phyloP scores from a whole-genome alignment of 2,113 vertebrate genomes.

The Coptodon bakossiorum region DNA sequence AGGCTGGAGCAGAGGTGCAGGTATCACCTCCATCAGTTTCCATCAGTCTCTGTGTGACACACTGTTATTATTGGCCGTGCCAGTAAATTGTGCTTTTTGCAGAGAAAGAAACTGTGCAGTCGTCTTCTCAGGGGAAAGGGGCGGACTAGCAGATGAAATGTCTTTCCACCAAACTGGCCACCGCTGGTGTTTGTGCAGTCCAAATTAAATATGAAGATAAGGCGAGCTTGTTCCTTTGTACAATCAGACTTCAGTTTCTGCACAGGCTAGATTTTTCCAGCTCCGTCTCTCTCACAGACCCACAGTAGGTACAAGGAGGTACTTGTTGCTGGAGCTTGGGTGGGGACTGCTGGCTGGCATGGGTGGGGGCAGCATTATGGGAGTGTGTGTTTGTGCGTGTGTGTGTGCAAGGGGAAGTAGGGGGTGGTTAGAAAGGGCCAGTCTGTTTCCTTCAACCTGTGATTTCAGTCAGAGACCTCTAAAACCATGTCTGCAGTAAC shows the following conservation, averaged over 20 bases:
- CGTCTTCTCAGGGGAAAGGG: background rate
- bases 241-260: slow-evolving; percentile 45
- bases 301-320: slow-evolving; percentile 50
- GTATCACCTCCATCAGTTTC: background rate
- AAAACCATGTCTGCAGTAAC: background rate
- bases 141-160: background rate
- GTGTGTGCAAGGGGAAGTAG: background rate
- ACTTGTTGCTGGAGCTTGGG: slow-evolving; percentile 41
- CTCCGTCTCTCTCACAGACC: background rate
- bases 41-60: background rate
- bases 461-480: background rate
- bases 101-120: background rate
- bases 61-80: background rate
- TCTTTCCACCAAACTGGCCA: background rate
- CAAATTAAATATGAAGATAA: slow-evolving; percentile 60
- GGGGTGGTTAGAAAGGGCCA: background rate
- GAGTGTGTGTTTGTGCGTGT: background rate
- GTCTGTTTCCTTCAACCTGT: slow-evolving; percentile 11
- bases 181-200: background rate
- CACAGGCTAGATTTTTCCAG: slow-evolving; percentile 43
- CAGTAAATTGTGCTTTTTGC: background rate
- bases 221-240: slow-evolving; percentile 17
- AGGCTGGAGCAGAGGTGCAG: background rate
- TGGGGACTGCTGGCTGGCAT: slow-evolving; percentile 8
- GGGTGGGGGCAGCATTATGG: slow-evolving; percentile 23